Evolutionary conservation across 2,888 invertebrate species (phyloP), one percentile per base, ranked within the genome.

Genomic region (Trichogramma dendrolimi): DNA sequence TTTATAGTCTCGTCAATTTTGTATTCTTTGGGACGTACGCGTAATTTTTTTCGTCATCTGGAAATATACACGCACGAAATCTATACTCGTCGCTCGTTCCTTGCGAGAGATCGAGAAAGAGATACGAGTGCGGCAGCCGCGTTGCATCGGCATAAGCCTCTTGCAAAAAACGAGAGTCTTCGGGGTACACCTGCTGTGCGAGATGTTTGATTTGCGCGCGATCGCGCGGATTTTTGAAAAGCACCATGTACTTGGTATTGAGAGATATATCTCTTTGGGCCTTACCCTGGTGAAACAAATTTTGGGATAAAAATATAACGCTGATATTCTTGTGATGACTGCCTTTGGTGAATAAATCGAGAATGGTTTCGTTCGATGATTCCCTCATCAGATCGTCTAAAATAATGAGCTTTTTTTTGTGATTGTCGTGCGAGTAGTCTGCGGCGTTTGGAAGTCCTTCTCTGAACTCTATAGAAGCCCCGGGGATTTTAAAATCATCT

Each of bases 101-200:
- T 27, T 56, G 48, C n/a, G 40, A 48, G 8, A 14, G 48, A 48
- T 56, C 49, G 4, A 56, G 7, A 27, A 60, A 6, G 1, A 63
- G 39, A 50, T 63, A 63, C 4, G 49, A 55, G 48, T 57, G 49
- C 6, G 56, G 46, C 49, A 56, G 56, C 10, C 11, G 14, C 0
- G 66, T 67, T 1, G 67, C 66, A 54, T 68, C 63, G 5, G 60
- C 58, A 61, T 60, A 60, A 8, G 51, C 58, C n/a, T 58, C 58
- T 38, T 44, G 11, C 42, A 7, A 48, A 50, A 38, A 55, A 11
- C 42, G 47, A 14, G n/a, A 48, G 43, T 49, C 54, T n/a, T 49
- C 44, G n/a, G 53, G 53, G 27, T 5, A 53, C 3, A 53, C 14
- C 6, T 53, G 63, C 4, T 61, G 44, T 0, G 61, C 65, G 0